phyloP scores from a whole-genome alignment of 2,113 vertebrate genomes.

The Scytalopus superciliaris region DNA sequence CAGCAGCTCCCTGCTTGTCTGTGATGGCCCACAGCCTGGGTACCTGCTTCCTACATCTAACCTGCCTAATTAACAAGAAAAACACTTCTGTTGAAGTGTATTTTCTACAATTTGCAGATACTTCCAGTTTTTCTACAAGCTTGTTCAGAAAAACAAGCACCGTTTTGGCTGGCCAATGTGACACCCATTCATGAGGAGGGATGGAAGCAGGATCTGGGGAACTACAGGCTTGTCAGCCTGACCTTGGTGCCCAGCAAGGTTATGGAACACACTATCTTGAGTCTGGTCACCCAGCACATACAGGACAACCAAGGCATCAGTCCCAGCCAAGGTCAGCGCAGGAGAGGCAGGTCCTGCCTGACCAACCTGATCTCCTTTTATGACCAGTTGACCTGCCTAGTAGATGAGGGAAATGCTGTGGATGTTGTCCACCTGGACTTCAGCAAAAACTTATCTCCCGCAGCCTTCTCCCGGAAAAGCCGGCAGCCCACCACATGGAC shows the following conservation, averaged over 20 bases:
- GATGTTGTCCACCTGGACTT: background rate
- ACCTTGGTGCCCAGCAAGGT: background rate
- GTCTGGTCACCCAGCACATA: background rate
- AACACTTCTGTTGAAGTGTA: background rate
- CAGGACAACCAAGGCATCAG: background rate
- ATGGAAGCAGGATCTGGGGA: background rate
- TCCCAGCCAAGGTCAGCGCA: background rate
- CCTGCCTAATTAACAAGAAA: background rate
- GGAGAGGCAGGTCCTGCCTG: background rate
- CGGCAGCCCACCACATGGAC: background rate
- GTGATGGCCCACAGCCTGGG: background rate
- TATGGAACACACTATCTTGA: background rate
- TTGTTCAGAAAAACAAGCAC: background rate
- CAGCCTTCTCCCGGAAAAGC: background rate
- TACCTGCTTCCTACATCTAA: background rate
- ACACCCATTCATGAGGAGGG: background rate
- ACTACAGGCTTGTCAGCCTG: background rate
- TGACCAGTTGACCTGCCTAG: background rate
- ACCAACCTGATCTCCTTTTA: background rate
- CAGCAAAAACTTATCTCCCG: background rate
- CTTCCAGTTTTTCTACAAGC: background rate
- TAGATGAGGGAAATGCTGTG: background rate
- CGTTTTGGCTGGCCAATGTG: background rate
- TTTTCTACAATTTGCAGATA: background rate
- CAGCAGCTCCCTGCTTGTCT: background rate